Evolutionary conservation across 1,140 invertebrate genomes (phyloP).

Genomic region (Lysiphlebus fabarum): DNA sequence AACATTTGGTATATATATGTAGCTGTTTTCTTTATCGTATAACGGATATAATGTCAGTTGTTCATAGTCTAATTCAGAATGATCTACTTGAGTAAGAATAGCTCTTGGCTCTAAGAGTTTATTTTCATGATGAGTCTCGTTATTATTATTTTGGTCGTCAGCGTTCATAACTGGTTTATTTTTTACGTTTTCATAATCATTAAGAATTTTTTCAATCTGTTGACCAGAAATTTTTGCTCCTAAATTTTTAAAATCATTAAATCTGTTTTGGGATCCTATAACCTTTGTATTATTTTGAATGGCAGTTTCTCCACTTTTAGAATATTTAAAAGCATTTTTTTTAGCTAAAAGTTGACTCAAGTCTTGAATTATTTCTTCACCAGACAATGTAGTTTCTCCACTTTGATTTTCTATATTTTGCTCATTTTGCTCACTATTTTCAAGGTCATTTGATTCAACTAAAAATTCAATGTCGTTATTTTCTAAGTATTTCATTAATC

Average conservation of each 20-base stretch:
- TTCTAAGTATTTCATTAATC: slow-evolving; percentile 15
- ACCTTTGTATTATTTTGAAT: too few relatives aligned
- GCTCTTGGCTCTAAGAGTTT: neutral
- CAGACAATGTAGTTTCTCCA: slow-evolving; percentile 9
- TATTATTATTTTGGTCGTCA: neutral
- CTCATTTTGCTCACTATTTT: neutral
- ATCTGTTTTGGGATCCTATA: too few relatives aligned
- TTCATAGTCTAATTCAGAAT: slow-evolving; percentile 32
- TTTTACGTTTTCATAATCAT: slow-evolving; percentile 1
- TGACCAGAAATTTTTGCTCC: too few relatives aligned
- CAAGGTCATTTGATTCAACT: neutral
- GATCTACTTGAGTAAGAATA: slow-evolving; percentile 28
- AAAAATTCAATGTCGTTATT: slow-evolving; percentile 10
- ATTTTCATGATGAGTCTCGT: neutral
- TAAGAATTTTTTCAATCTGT: too few relatives aligned
- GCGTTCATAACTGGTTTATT: too few relatives aligned
- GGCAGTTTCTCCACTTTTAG: too few relatives aligned
- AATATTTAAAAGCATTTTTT: too few relatives aligned
- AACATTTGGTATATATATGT: slow-evolving; percentile 39
- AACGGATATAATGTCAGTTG: slow-evolving; percentile 36
- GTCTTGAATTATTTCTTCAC: too few relatives aligned
- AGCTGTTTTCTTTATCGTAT: slow-evolving; percentile 32
- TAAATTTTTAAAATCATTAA: too few relatives aligned
- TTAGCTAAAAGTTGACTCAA: too few relatives aligned
- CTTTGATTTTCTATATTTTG: neutral